Evolutionary conservation across 2,888 invertebrate species (phyloP).

Genomic region (Eupithecia insigniata): DNA sequence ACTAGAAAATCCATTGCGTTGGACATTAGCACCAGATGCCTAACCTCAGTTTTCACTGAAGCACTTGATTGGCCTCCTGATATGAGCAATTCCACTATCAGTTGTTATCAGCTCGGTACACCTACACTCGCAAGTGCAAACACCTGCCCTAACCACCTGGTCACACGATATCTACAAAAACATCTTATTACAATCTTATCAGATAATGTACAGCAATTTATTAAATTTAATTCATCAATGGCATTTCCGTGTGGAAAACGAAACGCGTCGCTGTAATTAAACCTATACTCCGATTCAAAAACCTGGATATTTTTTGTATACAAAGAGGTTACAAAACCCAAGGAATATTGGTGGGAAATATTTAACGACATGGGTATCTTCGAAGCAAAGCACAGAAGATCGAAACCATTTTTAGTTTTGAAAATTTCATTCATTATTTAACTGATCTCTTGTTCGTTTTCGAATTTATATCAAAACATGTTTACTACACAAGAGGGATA

Average conservation of each 20-base stretch:
- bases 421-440: too few relatives aligned
- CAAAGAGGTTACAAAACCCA: too few relatives aligned
- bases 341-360: too few relatives aligned
- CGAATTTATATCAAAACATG: too few relatives aligned
- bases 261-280: neutral
- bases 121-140: conserved; percentile 74
- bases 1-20: neutral
- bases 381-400: too few relatives aligned
- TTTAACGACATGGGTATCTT: too few relatives aligned
- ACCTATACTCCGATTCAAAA: neutral
- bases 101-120: conserved; percentile 72
- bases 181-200: conserved; percentile 42
- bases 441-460: too few relatives aligned
- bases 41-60: neutral
- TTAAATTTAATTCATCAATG: neutral
- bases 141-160: conserved; percentile 78
- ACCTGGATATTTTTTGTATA: too few relatives aligned
- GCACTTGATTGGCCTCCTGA: conserved; percentile 15
- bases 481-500: too few relatives aligned
- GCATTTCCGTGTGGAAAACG: conserved; percentile 9
- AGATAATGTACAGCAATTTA: conserved; percentile 35
- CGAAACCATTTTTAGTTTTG: too few relatives aligned
- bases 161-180: conserved; percentile 50
- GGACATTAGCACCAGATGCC: neutral
- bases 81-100: conserved; percentile 51